Evolutionary conservation across 2,113 vertebrate genomes (phyloP).

Genomic region (Mustelus asterias): DNA sequence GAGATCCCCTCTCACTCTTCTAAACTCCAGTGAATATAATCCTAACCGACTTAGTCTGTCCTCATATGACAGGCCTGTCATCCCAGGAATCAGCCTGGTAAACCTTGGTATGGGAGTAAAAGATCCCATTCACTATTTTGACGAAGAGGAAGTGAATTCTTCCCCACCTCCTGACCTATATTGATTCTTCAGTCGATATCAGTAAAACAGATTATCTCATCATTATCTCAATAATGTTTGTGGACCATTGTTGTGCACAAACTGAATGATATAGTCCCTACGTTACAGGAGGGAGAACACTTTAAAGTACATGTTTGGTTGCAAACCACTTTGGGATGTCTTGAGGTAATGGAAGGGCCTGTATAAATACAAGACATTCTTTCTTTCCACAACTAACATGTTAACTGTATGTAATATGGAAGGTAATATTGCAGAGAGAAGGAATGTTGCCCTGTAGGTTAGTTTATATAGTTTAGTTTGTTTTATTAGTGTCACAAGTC

Average conservation of each 20-base stretch:
- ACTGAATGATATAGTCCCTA: neutral
- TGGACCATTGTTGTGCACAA: neutral
- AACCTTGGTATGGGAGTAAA: neutral
- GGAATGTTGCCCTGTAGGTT: no score
- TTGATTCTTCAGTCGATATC: neutral
- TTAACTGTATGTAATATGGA: neutral
- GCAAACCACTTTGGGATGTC: neutral
- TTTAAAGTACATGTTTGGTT: neutral
- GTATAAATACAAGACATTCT: neutral
- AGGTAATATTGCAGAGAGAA: neutral
- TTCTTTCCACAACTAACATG: neutral
- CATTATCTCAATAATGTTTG: neutral
- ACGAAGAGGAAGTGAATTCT: neutral
- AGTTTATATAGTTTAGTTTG: no score
- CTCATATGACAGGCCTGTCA: no score
- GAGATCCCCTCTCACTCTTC: no score
- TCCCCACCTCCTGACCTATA: neutral
- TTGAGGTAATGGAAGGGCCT: neutral
- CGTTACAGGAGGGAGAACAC: neutral
- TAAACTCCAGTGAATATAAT: no score
- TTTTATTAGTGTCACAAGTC: no score
- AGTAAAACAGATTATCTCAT: neutral
- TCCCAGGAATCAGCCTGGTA: no score
- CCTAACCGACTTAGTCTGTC: no score
- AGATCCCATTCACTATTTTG: neutral